phyloP scores from a whole-genome alignment of 2,888 invertebrate genomes.

The Drosophila trichaetosa region DNA sequence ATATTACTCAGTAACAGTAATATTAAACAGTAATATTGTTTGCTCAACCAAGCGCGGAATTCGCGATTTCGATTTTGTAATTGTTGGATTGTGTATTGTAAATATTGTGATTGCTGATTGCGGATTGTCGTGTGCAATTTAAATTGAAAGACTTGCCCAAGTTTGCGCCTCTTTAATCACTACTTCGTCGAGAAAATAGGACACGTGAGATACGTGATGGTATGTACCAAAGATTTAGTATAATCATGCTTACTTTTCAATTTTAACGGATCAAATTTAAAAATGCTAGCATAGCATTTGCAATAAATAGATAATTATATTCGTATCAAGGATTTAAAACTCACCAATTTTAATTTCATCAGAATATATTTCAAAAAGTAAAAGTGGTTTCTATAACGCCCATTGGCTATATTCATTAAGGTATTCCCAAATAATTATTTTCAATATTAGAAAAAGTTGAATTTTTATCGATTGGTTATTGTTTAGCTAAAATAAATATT shows the following conservation, averaged over 20 bases:
- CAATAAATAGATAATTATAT: background rate
- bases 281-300: background rate
- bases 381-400: background rate
- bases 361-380: background rate
- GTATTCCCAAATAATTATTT: background rate
- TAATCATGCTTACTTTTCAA: background rate
- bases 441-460: too few species aligned
- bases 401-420: background rate
- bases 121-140: constrained; percentile 26
- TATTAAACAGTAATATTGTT: constrained; percentile 44
- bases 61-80: constrained; percentile 61
- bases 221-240: constrained; percentile 16
- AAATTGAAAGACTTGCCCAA: constrained; percentile 68
- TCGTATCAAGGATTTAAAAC: background rate
- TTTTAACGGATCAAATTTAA: background rate
- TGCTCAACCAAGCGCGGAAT: constrained; percentile 63
- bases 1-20: constrained; percentile 21
- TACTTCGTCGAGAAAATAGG: constrained; percentile 16
- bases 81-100: constrained; percentile 40
- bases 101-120: constrained; percentile 39
- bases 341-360: background rate
- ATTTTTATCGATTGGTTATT: background rate
- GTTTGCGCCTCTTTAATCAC: constrained; percentile 11
- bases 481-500: background rate
- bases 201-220: constrained; percentile 28